Base-by-base conservation (phyloP, 2,113 vertebrate species). In the Oryctolagus cuniculus region DNA sequence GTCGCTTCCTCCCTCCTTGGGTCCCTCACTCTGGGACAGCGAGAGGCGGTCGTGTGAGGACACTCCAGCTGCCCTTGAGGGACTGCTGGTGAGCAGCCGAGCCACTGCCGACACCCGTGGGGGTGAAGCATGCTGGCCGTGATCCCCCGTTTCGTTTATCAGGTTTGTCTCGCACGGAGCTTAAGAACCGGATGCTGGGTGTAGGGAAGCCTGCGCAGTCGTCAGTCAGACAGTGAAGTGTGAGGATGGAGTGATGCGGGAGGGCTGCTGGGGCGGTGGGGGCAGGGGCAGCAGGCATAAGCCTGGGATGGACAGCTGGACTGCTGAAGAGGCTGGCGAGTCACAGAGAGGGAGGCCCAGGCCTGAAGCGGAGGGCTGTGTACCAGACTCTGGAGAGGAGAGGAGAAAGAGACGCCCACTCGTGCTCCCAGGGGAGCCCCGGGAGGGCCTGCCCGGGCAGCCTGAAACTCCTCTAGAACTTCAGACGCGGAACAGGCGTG, bases 401-500 rank as follows among this genome's bases (percentile, higher is more conserved):
- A 31, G 6, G 24, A n/a, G 24, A 49, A 51, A 4, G n/a, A 29
- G 2, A 2, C 6, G 3, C n/a, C 21, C 17, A 17, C 16, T 49
- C 11, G 0, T 6, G 10, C 5, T 64, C 10, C 4, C 10, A 19
- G n/a, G 55, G 5, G 25, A 67, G 29, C 6, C 17, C n/a, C 6
- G 3, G 0, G 10, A 31, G 8, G 16, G 15, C 61, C 86, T 49
- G 17, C 11, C 21, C 64, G 21, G 44, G 27, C 38, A 72, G 72
- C 22, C 4, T 13, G 24, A 58, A 44, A 31, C 78, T 81, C 15
- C 16, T 66, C 79, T 67, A 53, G n/a, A 29, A 16, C 53, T n/a
- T 89, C 21, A 5, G 10, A n/a, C 36, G 22, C 19, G 49, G 16
- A 78, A 13, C 16, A 67, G 3, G 3, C 34, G 19, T 83, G 77